These are phyloP conservation scores for Microtus californicus DNA, from an alignment of 2,797 vertebrate genomes.

Conservation along the genomic window DNA sequence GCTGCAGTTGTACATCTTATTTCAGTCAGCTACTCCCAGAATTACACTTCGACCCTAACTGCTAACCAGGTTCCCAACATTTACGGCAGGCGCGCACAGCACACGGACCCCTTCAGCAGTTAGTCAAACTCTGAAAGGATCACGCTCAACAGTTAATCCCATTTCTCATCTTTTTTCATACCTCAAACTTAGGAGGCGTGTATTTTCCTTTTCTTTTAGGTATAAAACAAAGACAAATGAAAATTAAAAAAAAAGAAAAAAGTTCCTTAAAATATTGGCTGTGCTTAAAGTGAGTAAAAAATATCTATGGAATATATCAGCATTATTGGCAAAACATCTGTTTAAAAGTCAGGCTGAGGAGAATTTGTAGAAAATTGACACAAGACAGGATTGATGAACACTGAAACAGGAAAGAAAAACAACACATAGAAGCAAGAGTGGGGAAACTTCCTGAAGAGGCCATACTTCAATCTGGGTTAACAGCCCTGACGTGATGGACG, in stretches of 20 bases:
- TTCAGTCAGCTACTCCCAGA: background rate
- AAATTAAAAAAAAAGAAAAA: constrained; percentile 23
- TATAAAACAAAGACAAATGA: constrained; percentile 4
- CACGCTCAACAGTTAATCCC: background rate
- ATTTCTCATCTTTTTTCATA: background rate
- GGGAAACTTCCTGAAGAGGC: background rate
- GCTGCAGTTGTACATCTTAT: background rate
- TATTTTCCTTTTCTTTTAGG: constrained; percentile 1
- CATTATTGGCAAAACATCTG: background rate
- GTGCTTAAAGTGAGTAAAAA: constrained; percentile 4
- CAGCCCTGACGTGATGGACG: background rate
- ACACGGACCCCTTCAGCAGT: background rate
- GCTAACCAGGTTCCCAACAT: constrained; percentile 32
- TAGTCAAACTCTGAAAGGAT: background rate
- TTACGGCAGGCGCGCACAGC: background rate
- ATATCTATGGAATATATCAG: background rate
- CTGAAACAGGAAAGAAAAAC: background rate
- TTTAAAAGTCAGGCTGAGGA: background rate
- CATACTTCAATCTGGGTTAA: background rate
- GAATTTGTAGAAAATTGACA: background rate
- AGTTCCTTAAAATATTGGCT: background rate
- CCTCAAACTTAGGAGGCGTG: constrained; percentile 21
- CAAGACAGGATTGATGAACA: background rate
- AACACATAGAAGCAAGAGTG: background rate
- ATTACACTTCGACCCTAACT: background rate